Conservation (phyloP, 2,888 invertebrate genomes). For the Pyrrhosoma nymphula region DNA sequence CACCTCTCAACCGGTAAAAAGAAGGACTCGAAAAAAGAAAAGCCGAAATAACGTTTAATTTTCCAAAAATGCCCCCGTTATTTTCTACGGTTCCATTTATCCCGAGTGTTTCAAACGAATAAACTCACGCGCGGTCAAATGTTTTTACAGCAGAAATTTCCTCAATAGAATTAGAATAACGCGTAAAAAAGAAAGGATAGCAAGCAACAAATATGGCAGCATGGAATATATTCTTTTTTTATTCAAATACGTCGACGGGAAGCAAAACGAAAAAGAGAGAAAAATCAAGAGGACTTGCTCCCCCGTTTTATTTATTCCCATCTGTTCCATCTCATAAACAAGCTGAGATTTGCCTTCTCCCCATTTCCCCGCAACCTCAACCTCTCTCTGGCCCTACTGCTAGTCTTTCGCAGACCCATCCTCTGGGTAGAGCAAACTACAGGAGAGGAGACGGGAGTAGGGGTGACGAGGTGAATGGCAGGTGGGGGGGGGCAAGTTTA, state of each 20-base stretch:
- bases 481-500: slow-evolving; percentile 26
- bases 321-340: neutral
- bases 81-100: neutral
- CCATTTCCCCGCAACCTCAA: neutral
- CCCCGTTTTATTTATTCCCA: neutral
- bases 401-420: neutral
- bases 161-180: neutral
- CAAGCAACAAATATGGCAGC: neutral
- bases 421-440: slow-evolving; percentile 62
- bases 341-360: neutral
- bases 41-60: neutral
- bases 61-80: neutral
- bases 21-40: neutral
- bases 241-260: neutral
- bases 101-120: neutral
- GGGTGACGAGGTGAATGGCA: slow-evolving; percentile 66
- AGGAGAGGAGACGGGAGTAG: slow-evolving; percentile 45
- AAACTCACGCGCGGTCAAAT: neutral
- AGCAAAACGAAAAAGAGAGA: neutral
- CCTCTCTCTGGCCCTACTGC: neutral
- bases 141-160: neutral
- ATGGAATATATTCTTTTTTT: neutral
- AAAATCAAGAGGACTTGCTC: neutral
- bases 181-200: neutral
- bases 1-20: neutral